Percentiles rank a stretch among this genome's conserved stretches.
Evolutionary conservation across 1,140 invertebrate species (phyloP).

Genomic region (Pollicipes pollicipes): DNA sequence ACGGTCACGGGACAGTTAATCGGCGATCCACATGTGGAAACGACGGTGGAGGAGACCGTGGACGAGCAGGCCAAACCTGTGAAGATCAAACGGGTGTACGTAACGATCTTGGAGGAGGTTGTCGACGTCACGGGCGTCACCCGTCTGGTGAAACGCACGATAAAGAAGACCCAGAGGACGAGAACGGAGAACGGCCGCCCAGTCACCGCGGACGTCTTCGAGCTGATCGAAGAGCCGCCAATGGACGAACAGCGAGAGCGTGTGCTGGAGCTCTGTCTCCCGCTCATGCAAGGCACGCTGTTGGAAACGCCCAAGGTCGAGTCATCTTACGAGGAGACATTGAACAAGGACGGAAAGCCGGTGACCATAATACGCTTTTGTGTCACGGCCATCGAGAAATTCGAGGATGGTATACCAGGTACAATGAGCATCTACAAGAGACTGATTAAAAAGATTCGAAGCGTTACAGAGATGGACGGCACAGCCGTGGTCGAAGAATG

Average conservation of each 20-base stretch:
- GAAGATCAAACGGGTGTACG: not conserved
- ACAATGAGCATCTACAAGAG: not conserved
- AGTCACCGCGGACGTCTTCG: not conserved
- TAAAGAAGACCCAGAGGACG: not conserved
- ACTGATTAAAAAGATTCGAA: not conserved
- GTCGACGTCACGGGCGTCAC: not conserved
- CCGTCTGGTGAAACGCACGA: not conserved
- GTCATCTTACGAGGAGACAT: not conserved
- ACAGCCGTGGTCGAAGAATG: not conserved
- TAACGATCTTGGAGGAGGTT: not conserved
- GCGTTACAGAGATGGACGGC: not conserved
- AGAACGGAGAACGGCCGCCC: not conserved
- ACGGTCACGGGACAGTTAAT: not conserved
- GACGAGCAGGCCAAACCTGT: not conserved
- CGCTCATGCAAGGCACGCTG: not conserved
- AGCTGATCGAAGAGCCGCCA: not conserved
- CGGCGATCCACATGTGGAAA: not conserved
- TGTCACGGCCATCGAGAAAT: not conserved
- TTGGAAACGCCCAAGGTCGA: not conserved
- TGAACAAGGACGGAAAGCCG: not conserved
- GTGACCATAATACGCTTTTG: not conserved
- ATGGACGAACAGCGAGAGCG: not conserved
- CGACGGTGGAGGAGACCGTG: not conserved
- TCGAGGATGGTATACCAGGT: not conserved
- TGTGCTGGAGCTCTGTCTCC: not conserved